A percentile compares a stretch with the other conserved stretches of the same genome.
phyloP scores from a whole-genome alignment of 2,113 vertebrate genomes.

The Brachyhypopomus occidentalis region DNA sequence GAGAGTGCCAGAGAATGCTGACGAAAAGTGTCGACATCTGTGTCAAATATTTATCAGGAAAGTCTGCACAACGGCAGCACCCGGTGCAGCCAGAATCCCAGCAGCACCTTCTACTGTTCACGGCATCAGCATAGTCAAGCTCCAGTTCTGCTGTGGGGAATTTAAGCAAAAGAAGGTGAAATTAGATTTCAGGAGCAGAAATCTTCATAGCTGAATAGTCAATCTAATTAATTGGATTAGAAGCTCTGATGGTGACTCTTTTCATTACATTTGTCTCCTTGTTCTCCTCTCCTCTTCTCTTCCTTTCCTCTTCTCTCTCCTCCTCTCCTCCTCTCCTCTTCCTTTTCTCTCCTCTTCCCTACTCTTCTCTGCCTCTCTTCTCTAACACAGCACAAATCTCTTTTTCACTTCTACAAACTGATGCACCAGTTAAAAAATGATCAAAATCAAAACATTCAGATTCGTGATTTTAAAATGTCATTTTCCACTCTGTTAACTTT shows the following conservation, averaged over 20 bases:
- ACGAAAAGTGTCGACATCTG: constrained; percentile 46
- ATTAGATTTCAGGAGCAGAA: constrained; percentile 2
- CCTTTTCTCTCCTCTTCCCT: no score
- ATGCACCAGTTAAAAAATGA: no score
- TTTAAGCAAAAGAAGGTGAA: constrained; percentile 10
- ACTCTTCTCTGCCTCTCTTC: no score
- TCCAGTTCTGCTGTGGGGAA: background rate
- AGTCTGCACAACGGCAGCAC: constrained; percentile 59
- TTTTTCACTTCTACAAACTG: no score
- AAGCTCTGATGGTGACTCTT: background rate
- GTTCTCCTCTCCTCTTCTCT: no score
- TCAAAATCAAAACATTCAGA: no score
- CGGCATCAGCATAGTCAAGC: background rate
- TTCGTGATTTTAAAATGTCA: no score
- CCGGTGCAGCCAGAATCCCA: constrained; percentile 60
- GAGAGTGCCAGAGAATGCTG: constrained; percentile 57
- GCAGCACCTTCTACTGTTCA: constrained; percentile 37
- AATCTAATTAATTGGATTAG: background rate
- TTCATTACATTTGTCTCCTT: background rate
- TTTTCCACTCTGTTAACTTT: no score
- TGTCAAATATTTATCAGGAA: constrained; percentile 66
- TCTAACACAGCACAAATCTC: no score
- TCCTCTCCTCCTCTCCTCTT: background rate
- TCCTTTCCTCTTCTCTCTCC: no score
- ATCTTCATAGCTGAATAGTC: background rate